A percentile compares a stretch with the other conserved stretches of the same genome.
Evolutionary conservation across 2,888 invertebrate species (phyloP).

Genomic region (Diogma glabrata): DNA sequence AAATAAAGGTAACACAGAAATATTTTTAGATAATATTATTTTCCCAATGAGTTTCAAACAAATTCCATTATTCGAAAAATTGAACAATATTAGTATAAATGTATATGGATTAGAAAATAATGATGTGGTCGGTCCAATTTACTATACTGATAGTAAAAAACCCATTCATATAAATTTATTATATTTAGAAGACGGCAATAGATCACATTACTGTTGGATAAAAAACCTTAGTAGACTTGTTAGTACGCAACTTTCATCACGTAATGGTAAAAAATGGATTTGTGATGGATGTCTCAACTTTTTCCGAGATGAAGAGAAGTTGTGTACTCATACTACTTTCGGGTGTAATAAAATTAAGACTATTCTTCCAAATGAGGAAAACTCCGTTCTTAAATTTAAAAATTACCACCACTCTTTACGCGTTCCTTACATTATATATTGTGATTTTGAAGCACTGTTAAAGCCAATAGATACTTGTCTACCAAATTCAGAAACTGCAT

Average conservation of each 20-base stretch:
- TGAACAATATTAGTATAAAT: background rate
- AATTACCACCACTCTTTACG: background rate
- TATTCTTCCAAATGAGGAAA: background rate
- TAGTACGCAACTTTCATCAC: background rate
- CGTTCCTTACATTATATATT: background rate
- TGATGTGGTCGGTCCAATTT: background rate
- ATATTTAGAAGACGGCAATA: conserved; percentile 1
- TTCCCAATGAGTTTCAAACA: background rate
- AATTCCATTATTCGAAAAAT: background rate
- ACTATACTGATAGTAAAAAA: background rate
- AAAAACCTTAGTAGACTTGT: background rate
- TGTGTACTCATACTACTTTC: background rate
- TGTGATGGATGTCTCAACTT: background rate
- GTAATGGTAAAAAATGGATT: background rate
- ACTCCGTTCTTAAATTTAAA: background rate
- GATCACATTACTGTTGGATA: background rate
- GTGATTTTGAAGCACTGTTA: background rate
- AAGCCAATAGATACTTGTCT: background rate
- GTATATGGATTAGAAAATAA: background rate
- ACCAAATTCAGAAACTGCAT: background rate
- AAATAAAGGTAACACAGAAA: background rate
- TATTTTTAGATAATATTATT: background rate
- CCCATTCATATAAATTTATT: background rate
- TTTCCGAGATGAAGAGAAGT: background rate
- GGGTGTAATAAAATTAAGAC: background rate